Conservation (phyloP, 1,140 invertebrate genomes). For the Aphelinus certus region DNA sequence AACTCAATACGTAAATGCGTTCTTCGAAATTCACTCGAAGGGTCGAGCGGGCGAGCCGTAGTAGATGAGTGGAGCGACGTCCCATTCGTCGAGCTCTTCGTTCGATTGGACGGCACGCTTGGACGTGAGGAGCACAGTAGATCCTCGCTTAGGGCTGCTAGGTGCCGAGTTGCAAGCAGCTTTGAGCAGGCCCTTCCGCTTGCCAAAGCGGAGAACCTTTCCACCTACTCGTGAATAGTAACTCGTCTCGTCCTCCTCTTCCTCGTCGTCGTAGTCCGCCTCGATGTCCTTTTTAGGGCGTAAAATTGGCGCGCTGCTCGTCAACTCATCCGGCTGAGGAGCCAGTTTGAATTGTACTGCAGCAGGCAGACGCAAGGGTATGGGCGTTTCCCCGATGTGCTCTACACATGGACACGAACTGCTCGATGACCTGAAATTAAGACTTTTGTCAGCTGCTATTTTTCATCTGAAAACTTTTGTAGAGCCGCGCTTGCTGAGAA, state of each 20-base stretch:
- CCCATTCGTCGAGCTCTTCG: conserved; percentile 59
- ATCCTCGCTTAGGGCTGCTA: conserved; percentile 61
- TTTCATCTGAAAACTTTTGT: no score
- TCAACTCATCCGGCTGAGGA: neutral
- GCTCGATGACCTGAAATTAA: conserved; percentile 59
- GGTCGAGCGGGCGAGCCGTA: neutral
- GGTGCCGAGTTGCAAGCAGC: conserved; percentile 62
- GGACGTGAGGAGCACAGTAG: conserved; percentile 43
- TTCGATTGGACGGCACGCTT: conserved; percentile 57
- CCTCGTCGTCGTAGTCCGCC: neutral
- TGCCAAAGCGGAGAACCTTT: conserved; percentile 40
- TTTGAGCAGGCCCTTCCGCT: conserved; percentile 39
- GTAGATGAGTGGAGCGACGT: conserved; percentile 39
- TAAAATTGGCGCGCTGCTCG: conserved; percentile 3
- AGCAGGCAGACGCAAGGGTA: neutral
- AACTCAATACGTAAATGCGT: neutral
- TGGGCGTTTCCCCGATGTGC: conserved; percentile 25
- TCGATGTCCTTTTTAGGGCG: neutral
- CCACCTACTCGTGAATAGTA: neutral
- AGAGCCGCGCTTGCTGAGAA: no score
- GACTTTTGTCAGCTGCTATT: no score
- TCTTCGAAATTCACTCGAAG: neutral
- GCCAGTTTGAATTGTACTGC: conserved; percentile 9
- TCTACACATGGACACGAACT: conserved; percentile 73
- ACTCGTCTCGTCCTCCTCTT: neutral